Conservation (phyloP, 2,113 vertebrate genomes). For the Phocoena sinus region DNA sequence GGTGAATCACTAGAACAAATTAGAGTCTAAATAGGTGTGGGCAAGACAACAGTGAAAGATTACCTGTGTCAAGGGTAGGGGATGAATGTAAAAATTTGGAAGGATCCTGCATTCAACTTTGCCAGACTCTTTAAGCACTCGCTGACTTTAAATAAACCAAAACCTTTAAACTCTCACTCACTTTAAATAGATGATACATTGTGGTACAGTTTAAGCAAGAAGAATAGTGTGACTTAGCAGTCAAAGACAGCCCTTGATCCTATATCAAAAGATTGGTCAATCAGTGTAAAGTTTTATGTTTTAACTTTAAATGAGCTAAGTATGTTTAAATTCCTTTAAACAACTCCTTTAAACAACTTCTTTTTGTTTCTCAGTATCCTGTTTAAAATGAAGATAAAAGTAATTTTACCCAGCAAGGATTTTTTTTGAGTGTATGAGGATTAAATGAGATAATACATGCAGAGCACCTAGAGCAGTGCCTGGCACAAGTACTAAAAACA, state of each 20-base stretch:
- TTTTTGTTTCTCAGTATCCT: neutral
- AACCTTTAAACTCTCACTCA: neutral
- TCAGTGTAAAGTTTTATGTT: neutral
- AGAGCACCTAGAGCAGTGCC: neutral
- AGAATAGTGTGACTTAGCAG: neutral
- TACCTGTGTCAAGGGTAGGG: neutral
- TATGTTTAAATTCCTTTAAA: conserved; percentile 17
- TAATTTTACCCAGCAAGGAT: neutral
- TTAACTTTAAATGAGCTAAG: neutral
- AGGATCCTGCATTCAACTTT: neutral
- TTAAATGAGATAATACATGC: neutral
- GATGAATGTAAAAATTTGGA: neutral
- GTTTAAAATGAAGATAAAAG: neutral
- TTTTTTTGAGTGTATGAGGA: neutral
- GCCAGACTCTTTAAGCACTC: neutral
- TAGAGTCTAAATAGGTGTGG: neutral
- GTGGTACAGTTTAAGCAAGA: neutral
- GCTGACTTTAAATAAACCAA: neutral
- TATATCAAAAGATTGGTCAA: neutral
- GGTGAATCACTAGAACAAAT: conserved; percentile 11
- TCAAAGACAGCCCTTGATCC: neutral
- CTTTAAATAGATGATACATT: neutral
- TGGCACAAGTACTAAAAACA: neutral
- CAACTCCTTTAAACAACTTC: neutral
- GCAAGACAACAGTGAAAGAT: neutral